A percentile compares a stretch with the other conserved stretches of the same genome.
These are phyloP conservation scores for Ooceraea biroi DNA, from an alignment of 1,140 invertebrate species.

Conservation along the genomic window DNA sequence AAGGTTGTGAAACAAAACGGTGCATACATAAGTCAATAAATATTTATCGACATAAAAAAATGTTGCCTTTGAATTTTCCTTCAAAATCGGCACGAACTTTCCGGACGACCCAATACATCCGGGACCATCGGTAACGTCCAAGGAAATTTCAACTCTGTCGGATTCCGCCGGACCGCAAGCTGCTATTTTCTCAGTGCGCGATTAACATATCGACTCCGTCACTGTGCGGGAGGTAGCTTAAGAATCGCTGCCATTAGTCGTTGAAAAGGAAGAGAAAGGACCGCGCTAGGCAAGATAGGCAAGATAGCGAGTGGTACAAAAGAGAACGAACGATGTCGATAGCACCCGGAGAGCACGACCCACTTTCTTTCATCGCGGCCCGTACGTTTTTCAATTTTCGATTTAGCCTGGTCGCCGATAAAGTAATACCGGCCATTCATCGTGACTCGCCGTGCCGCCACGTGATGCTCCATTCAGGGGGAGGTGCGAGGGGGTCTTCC, in stretches of 20 bases:
- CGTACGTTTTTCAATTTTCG: conserved; percentile 74
- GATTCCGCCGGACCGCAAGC: neutral
- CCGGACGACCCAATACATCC: too few species aligned
- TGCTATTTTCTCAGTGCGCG: neutral
- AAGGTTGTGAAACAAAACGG: too few species aligned
- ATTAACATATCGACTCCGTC: conserved; percentile 51
- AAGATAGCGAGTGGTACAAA: conserved; percentile 47
- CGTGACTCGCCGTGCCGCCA: conserved; percentile 43
- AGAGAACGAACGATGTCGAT: conserved; percentile 47
- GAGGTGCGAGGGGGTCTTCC: conserved; percentile 60
- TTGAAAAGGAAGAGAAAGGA: conserved; percentile 53
- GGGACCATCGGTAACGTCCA: neutral
- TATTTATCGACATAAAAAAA: too few species aligned
- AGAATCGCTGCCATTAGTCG: conserved; percentile 30
- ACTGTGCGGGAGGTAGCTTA: conserved; percentile 18
- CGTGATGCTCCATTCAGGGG: conserved; percentile 27
- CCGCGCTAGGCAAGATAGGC: conserved; percentile 37
- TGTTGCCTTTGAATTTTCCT: too few species aligned
- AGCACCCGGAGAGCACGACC: conserved; percentile 62
- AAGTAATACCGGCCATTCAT: conserved; percentile 72
- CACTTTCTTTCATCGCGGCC: conserved; percentile 58
- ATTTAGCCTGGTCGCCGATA: conserved; percentile 67
- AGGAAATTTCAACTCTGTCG: neutral
- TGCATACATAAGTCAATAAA: too few species aligned
- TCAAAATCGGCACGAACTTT: too few species aligned